Base-by-base conservation (phyloP, 1,140 invertebrate genomes). In the Aphelenchoides besseyi region DNA sequence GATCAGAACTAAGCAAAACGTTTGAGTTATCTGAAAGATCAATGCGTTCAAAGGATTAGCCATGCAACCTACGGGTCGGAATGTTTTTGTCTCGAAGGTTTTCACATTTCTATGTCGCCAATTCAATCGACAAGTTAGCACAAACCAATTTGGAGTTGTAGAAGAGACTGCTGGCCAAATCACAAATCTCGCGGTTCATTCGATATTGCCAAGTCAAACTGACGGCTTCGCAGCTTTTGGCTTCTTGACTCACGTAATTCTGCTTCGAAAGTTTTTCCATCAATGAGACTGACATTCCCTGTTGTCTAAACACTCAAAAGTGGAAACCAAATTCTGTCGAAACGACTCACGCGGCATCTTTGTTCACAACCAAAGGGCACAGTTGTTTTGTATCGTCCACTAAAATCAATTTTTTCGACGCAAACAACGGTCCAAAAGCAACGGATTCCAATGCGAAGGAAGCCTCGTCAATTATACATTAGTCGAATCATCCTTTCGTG, bases 371-470 rank as follows among this genome's bases (percentile, higher is more conserved):
- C 0, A 97, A 86, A 0, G 95, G 93, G 0, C 93, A 91, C 69
- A 98, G 83, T 85, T 98, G 95, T 77, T 94, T 88, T 0, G 92
- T 91, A 88, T 98, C 95, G 3, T 95, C 95, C 2, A 97, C 91
- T 2, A 98, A 87, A 32, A 97, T 88, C 85, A 96, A 97, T 73
- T 89, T 90, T n/a, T 88, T 87, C 1, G 90, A 89, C 48, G 88
- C 87, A 69, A 91, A 90, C 16, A 96, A 81, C 0, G 93, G 90
- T 30, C 91, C 89, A 16, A 96, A 84, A 16, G 91, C 88, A 0
- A 91, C 89, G 8, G 90, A 88, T 78, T 93, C 92, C 35, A 92
- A 82, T 2, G 90, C 90, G 77, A 95, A 92, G 0, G 93, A 92
- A 61, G 93, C 93, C 88, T 98, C 95, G 83, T 98, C 95, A 0